Percentiles rank a stretch among this genome's conserved stretches.
These are phyloP conservation scores for Oscheius onirici DNA, from an alignment of 2,888 invertebrate species.

Conservation along the genomic window DNA sequence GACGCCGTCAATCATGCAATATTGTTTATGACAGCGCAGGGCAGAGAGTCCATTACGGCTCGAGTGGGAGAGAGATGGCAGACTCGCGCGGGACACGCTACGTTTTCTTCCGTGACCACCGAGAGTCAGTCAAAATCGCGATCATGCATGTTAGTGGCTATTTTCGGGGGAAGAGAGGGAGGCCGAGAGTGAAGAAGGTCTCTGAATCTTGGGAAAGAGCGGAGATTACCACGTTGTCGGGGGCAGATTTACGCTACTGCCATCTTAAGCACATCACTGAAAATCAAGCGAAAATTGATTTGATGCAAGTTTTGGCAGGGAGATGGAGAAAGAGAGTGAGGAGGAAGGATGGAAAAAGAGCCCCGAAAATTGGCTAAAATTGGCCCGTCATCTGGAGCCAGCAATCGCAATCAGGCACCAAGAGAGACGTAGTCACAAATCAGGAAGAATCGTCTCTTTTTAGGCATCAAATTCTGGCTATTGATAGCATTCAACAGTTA, in stretches of 20 bases:
- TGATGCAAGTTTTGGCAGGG: constrained; percentile 20
- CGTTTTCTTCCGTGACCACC: constrained; percentile 6
- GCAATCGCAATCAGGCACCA: constrained; percentile 23
- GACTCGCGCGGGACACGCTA: neutral
- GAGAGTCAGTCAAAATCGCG: too few species aligned
- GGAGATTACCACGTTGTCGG: constrained; percentile 19
- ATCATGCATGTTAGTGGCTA: too few species aligned
- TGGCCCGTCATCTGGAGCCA: constrained; percentile 26
- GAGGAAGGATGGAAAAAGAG: neutral
- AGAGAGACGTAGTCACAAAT: constrained; percentile 2
- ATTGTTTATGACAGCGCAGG: constrained; percentile 32
- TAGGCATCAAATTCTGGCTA: too few species aligned
- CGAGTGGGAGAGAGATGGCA: neutral
- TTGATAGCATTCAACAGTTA: too few species aligned
- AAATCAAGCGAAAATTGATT: neutral
- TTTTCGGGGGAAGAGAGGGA: too few species aligned
- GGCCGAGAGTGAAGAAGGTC: too few species aligned
- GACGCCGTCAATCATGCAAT: constrained; percentile 28
- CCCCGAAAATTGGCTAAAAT: constrained; percentile 23
- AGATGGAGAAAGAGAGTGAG: too few species aligned
- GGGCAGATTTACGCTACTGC: neutral
- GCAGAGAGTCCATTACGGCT: constrained; percentile 31
- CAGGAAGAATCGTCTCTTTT: neutral
- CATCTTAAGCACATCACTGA: too few species aligned
- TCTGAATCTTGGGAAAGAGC: neutral